Conservation (phyloP, 1,140 invertebrate species). For the Drosophila nebulosa region DNA sequence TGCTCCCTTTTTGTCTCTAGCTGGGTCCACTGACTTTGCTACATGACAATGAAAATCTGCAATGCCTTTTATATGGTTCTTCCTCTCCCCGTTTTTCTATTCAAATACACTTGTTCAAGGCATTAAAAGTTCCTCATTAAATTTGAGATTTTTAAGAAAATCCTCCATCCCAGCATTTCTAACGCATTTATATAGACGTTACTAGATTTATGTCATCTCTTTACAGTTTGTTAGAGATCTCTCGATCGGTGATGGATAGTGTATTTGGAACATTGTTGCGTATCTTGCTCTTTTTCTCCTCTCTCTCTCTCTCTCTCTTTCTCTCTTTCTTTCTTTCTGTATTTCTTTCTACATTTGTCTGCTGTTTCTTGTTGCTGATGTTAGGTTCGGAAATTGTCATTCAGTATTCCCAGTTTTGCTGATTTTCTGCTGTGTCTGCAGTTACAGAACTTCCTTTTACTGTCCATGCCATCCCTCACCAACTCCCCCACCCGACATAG, state of each 20-base stretch:
- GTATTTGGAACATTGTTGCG: background rate
- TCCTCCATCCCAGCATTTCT: background rate
- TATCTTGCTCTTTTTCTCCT: constrained; percentile 9
- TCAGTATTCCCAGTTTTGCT: constrained; percentile 62
- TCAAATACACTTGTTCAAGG: background rate
- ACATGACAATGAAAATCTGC: constrained; percentile 77
- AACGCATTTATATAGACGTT: too few species aligned
- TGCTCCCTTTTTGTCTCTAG: background rate
- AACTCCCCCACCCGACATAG: too few species aligned
- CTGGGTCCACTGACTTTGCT: constrained; percentile 62
- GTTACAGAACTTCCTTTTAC: constrained; percentile 42
- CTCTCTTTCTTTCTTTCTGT: background rate
- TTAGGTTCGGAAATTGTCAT: constrained; percentile 73
- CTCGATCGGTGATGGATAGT: background rate
- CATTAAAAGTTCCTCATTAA: background rate
- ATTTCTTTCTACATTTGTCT: too few species aligned
- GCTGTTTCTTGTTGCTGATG: constrained; percentile 56
- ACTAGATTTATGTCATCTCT: too few species aligned
- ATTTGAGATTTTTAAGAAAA: background rate
- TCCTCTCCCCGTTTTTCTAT: constrained; percentile 24
- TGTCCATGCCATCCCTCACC: constrained; percentile 1
- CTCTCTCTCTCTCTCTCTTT: constrained; percentile 14
- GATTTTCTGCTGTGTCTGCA: constrained; percentile 76
- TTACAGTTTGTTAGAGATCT: too few species aligned
- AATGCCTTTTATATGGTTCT: constrained; percentile 49